Evolutionary conservation across 2,113 vertebrate genomes (phyloP).

Genomic region (Hemibates koningsi): DNA sequence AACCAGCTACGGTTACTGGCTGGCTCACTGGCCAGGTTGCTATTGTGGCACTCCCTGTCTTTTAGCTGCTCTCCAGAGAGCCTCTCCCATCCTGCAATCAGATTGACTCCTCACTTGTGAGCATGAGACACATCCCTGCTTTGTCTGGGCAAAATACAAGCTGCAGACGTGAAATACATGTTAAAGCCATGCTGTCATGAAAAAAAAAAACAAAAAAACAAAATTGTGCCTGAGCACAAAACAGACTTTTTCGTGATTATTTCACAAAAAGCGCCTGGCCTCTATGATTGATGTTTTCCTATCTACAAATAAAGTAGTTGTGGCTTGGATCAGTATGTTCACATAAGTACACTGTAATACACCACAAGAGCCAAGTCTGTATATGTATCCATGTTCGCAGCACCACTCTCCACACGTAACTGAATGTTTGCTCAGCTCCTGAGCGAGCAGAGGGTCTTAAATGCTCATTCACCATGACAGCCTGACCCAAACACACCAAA

Average conservation of each 20-base stretch:
- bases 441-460: conserved; percentile 48
- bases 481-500: conserved; percentile 62
- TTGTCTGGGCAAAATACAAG: background rate
- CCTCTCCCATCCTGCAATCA: background rate
- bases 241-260: background rate
- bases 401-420: background rate
- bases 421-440: conserved; percentile 53
- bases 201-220: fast-evolving
- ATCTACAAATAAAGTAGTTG: background rate
- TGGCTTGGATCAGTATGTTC: background rate
- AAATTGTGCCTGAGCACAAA: background rate
- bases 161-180: background rate
- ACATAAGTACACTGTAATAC: background rate
- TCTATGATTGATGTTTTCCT: background rate
- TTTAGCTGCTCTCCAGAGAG: background rate
- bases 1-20: background rate
- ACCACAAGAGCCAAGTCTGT: background rate
- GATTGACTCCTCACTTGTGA: background rate
- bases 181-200: background rate
- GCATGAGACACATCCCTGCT: background rate
- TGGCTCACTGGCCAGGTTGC: background rate
- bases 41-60: background rate
- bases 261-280: background rate
- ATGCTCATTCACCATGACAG: conserved; percentile 60
- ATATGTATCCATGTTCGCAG: background rate